Base-by-base conservation (phyloP, 2,797 vertebrate genomes). In the Chiroxiphia lanceolata region DNA sequence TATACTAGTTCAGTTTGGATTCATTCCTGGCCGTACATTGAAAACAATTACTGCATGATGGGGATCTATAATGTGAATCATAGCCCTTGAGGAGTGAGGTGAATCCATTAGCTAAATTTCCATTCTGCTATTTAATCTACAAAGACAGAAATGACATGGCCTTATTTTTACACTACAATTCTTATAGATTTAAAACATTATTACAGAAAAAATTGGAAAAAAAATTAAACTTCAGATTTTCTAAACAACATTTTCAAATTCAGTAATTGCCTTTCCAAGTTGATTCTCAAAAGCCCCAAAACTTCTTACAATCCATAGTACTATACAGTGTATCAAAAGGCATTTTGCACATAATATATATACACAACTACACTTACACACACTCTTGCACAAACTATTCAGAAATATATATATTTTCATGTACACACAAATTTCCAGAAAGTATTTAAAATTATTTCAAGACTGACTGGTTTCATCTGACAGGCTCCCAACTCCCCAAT, bases 41-140 rank as follows among this genome's bases (percentile, higher is more conserved):
- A 94, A 90, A 79, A 87, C 77, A 90, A 31, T 79, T 87, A 93
- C 68, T 92, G 79, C 27, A 13, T 75, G 77, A 69, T 57, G 21
- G 26, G 29, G 42, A 87, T 85, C 68, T 91, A 54, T 83, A 88
- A 65, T 25, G 38, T 74, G 74, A 95, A 92, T 80, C 40, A 79
- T 13, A 69, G 31, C 38, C 45, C 47, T 72, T 67, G 54, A 93
- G 68, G 21, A 92, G 56, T 83, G 59, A 77, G 45, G 29, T 44
- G 83, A 89, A 75, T 60, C 60, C 57, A 85, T 83, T 82, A 71
- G 36, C 51, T 84, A 89, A 77, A 89, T 89, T 89, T 75, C 67
- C 50, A 56, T 60, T 76, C 25, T 59, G 33, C 31, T 34, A 15
- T 56, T 68, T 69, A 59, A 88, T 90, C 64, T 74, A 25, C 38